Evolutionary conservation across 2,797 vertebrate genomes (phyloP).

Genomic region (Euthynnus affinis): DNA sequence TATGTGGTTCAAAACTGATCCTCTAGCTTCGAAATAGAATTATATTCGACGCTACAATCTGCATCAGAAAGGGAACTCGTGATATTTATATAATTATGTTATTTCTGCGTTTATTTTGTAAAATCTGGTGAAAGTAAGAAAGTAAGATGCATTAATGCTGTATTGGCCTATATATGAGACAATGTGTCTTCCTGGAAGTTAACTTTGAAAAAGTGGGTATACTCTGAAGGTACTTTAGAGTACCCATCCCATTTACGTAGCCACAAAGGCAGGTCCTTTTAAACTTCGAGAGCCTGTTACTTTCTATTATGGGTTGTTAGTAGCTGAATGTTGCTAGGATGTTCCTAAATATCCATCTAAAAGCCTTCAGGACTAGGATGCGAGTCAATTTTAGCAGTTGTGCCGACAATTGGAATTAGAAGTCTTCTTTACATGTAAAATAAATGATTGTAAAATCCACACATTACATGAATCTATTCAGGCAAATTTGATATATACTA

Average conservation of each 20-base stretch:
- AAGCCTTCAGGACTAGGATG: background rate
- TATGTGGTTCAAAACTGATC: background rate
- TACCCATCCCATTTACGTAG: background rate
- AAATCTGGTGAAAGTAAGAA: background rate
- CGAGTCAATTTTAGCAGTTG: background rate
- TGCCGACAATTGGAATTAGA: background rate
- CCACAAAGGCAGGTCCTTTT: background rate
- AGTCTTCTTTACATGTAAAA: background rate
- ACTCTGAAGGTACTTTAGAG: too few species aligned
- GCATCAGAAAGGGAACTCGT: background rate
- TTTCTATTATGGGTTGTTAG: conserved; percentile 1
- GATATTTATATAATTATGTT: background rate
- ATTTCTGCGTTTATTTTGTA: background rate
- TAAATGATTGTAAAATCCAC: background rate
- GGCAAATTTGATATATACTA: background rate
- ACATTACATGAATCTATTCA: background rate
- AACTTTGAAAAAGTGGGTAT: background rate
- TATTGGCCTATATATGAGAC: background rate
- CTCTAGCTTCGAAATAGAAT: background rate
- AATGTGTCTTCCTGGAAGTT: background rate
- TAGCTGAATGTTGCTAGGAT: background rate
- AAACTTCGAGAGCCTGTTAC: background rate
- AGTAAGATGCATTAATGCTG: background rate
- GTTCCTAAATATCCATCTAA: conserved; percentile 9
- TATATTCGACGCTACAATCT: background rate